phyloP scores from a whole-genome alignment of 2,888 invertebrate species.

The Anthophora plumipes region DNA sequence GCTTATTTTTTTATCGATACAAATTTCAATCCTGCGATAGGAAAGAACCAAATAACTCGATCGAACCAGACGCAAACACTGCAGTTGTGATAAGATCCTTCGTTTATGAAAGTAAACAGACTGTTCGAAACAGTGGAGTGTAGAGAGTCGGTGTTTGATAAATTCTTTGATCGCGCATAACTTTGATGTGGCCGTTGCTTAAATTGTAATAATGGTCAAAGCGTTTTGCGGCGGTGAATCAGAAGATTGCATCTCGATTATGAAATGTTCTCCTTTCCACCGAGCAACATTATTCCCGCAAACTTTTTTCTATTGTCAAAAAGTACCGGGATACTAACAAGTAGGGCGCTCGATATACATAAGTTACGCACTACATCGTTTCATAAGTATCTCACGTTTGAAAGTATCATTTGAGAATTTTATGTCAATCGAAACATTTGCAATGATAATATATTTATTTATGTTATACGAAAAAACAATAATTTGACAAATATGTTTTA shows the following conservation, averaged over 20 bases:
- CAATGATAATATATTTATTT: too few species aligned
- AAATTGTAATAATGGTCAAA: neutral
- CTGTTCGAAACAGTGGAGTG: neutral
- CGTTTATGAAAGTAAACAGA: neutral
- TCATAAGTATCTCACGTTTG: neutral
- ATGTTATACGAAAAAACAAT: too few species aligned
- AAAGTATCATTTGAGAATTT: neutral
- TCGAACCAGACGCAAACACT: neutral
- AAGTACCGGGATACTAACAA: neutral
- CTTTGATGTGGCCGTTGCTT: neutral
- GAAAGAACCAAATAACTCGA: neutral
- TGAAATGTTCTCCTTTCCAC: neutral
- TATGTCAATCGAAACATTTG: neutral
- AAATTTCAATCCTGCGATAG: slow-evolving; percentile 1
- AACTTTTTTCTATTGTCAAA: neutral
- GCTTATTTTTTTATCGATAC: neutral
- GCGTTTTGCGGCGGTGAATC: neutral
- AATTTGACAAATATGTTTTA: too few species aligned
- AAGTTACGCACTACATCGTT: neutral
- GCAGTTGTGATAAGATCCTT: neutral
- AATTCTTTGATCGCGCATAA: neutral
- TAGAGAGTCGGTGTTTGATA: neutral
- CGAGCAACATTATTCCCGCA: neutral
- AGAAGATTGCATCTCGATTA: neutral
- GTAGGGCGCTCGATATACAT: neutral